These are phyloP conservation scores for Trissolcus brochymenae DNA, from an alignment of 2,888 invertebrate species.

Conservation along the genomic window DNA sequence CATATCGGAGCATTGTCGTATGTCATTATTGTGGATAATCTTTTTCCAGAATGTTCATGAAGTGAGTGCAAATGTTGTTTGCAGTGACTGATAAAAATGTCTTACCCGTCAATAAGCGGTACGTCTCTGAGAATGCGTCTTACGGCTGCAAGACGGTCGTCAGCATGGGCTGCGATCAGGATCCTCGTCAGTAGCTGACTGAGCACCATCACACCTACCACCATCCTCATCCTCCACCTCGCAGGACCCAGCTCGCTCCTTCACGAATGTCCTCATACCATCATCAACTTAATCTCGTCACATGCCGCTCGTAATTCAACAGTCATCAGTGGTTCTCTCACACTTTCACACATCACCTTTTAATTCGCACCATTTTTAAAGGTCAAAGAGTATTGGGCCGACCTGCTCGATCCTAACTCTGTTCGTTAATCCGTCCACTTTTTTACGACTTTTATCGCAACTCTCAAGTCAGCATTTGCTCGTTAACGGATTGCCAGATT, in stretches of 20 bases:
- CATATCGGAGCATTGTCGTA: no score
- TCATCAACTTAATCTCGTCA: slow-evolving; percentile 63
- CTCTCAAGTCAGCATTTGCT: background rate
- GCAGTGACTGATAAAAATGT: no score
- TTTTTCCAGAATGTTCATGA: no score
- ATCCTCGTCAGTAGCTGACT: slow-evolving; percentile 75
- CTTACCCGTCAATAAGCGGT: slow-evolving; percentile 73
- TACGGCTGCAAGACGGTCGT: slow-evolving; percentile 73
- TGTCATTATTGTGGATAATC: no score
- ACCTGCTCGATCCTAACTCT: background rate
- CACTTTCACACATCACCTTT: slow-evolving; percentile 28
- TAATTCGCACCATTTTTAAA: slow-evolving; percentile 19
- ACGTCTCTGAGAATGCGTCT: slow-evolving; percentile 72
- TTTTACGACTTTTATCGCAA: background rate
- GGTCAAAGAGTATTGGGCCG: slow-evolving; percentile 1
- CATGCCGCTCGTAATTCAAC: slow-evolving; percentile 41
- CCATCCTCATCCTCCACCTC: slow-evolving; percentile 76
- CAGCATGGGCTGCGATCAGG: slow-evolving; percentile 72
- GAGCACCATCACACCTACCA: slow-evolving; percentile 75
- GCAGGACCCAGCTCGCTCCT: slow-evolving; percentile 71
- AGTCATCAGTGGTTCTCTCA: slow-evolving; percentile 9
- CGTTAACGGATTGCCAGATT: background rate
- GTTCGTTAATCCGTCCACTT: slow-evolving; percentile 6
- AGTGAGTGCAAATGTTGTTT: no score
- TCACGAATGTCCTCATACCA: slow-evolving; percentile 75